Evolutionary conservation across 1,140 invertebrate species (phyloP).

Genomic region (Pomacea maculata): DNA sequence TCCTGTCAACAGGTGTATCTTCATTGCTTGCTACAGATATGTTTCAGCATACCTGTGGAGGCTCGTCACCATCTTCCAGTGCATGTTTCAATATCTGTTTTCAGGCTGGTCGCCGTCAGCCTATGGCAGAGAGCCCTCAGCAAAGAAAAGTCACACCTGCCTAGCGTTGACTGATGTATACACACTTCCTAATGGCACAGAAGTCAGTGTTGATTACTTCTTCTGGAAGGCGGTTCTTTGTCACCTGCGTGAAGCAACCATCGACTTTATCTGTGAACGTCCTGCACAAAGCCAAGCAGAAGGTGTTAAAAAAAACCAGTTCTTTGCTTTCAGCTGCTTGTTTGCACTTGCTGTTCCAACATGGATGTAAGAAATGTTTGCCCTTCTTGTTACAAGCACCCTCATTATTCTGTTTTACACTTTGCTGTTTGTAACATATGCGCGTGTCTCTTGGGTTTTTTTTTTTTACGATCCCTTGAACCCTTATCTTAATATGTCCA

Average conservation of each 20-base stretch:
- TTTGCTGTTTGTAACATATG: constrained; percentile 2
- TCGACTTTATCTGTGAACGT: constrained; percentile 35
- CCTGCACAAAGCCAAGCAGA: constrained; percentile 1
- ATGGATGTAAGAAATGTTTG: background rate
- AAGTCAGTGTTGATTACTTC: constrained; percentile 26
- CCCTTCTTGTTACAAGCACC: no score
- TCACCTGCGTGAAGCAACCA: background rate
- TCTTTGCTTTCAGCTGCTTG: background rate
- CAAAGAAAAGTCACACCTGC: constrained; percentile 18
- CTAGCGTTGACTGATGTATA: constrained; percentile 27
- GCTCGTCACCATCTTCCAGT: background rate
- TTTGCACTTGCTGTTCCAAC: background rate
- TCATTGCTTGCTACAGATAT: no score
- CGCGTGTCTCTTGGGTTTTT: no score
- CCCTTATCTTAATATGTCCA: no score
- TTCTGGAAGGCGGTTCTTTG: constrained; percentile 30
- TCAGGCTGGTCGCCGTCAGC: constrained; percentile 12
- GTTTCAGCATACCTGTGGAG: background rate
- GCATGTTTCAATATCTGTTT: background rate
- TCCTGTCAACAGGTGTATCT: no score
- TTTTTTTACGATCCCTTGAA: no score
- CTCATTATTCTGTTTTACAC: background rate
- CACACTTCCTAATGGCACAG: constrained; percentile 12
- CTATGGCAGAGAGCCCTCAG: constrained; percentile 12
- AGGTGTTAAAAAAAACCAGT: background rate